Percentiles rank a stretch among this genome's conserved stretches.
phyloP scores from a whole-genome alignment of 2,797 vertebrate species.

The Megaceryle alcyon region DNA sequence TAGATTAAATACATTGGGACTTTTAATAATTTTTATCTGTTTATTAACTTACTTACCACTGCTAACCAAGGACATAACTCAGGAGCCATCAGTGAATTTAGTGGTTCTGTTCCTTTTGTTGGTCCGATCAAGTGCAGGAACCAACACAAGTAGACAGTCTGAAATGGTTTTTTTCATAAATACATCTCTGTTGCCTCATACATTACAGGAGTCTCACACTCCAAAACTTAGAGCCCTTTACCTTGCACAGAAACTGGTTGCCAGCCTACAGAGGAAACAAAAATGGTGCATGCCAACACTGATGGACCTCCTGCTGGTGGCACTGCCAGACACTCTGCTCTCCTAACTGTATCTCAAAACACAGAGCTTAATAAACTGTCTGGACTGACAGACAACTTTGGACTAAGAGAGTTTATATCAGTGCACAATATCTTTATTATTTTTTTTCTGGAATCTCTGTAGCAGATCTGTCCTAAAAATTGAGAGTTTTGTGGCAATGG shows the following conservation, averaged over 20 bases:
- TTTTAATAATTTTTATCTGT: background rate
- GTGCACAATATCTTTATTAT: accelerated
- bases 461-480: background rate
- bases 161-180: background rate
- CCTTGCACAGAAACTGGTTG: background rate
- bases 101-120: background rate
- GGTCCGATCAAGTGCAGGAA: background rate
- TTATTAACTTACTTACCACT: background rate
- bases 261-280: background rate
- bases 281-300: background rate
- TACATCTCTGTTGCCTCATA: background rate
- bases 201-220: background rate
- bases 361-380: background rate
- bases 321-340: background rate
- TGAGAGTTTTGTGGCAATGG: background rate
- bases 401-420: background rate
- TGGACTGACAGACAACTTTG: background rate
- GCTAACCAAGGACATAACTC: background rate
- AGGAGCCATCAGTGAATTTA: background rate
- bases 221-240: background rate
- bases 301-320: background rate
- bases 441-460: background rate
- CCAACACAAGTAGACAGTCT: background rate
- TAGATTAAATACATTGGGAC: background rate
- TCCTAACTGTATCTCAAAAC: background rate